Conservation (phyloP, 2,797 vertebrate species). For the Gymnocypris eckloni region DNA sequence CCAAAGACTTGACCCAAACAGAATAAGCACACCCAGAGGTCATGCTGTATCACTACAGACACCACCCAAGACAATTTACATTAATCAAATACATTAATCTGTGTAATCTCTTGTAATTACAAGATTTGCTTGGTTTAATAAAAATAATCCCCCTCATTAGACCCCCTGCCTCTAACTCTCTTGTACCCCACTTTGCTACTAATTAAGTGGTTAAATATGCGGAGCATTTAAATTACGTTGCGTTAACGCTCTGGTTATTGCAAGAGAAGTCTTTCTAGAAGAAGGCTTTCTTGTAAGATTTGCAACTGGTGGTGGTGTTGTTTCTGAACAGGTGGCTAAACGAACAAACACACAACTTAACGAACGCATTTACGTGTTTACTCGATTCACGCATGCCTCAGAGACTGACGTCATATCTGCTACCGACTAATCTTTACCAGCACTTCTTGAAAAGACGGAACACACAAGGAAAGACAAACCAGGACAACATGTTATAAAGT, state of each 20-base stretch:
- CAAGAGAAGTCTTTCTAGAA: not conserved
- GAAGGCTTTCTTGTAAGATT: not conserved
- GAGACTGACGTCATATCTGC: conserved; percentile 42
- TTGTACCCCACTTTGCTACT: conserved; percentile 72
- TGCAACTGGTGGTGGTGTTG: not conserved
- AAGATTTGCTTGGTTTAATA: conserved; percentile 81
- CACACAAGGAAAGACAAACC: conserved; percentile 4
- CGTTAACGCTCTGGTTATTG: conserved; percentile 51
- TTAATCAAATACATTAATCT: conserved; percentile 69
- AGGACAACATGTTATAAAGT: conserved; percentile 23
- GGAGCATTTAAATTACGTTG: conserved; percentile 74
- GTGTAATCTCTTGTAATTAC: conserved; percentile 82
- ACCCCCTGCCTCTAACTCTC: conserved; percentile 76
- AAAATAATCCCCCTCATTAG: conserved; percentile 78
- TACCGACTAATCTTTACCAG: conserved; percentile 18
- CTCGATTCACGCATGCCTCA: conserved; percentile 16
- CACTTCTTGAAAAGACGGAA: conserved; percentile 8
- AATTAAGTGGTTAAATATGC: conserved; percentile 72
- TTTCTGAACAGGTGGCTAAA: conserved; percentile 3
- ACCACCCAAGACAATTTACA: conserved; percentile 66
- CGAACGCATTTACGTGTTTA: not conserved
- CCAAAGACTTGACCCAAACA: conserved; percentile 56
- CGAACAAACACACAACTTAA: conserved; percentile 30
- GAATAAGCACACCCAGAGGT: conserved; percentile 69
- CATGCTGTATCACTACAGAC: conserved; percentile 66